phyloP scores from a whole-genome alignment of 2,113 vertebrate species.

The Mionectes macconnelli region DNA sequence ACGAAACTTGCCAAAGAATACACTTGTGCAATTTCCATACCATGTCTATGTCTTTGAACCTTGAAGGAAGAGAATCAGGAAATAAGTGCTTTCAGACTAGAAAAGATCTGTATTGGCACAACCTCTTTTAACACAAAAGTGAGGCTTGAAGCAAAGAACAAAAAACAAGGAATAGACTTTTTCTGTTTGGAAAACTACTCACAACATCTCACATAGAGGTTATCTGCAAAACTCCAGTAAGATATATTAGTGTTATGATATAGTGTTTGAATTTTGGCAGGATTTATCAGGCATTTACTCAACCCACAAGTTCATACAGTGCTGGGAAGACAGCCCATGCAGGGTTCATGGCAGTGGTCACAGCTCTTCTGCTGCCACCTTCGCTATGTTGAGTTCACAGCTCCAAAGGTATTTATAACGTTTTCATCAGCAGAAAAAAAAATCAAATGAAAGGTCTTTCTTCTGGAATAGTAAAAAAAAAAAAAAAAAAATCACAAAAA shows the following conservation, averaged over 20 bases:
- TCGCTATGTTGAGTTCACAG: not conserved
- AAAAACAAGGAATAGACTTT: not conserved
- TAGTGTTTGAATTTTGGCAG: not conserved
- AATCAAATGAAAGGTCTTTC: not conserved
- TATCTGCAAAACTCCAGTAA: not conserved
- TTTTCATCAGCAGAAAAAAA: not conserved
- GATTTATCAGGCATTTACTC: not conserved
- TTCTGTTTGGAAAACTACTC: not conserved
- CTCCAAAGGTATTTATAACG: not conserved
- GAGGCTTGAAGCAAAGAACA: not conserved
- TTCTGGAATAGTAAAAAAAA: not conserved
- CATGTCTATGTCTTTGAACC: not conserved
- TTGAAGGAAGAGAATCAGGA: not conserved
- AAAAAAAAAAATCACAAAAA: not conserved
- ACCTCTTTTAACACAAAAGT: not conserved
- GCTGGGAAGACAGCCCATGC: not conserved
- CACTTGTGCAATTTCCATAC: not conserved
- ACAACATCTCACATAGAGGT: not conserved
- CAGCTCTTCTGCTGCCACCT: not conserved
- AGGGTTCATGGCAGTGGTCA: not conserved
- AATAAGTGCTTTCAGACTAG: not conserved
- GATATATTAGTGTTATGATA: not conserved
- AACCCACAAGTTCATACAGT: not conserved
- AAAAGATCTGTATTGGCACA: not conserved
- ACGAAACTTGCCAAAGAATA: not conserved